Percentiles rank a stretch among this genome's conserved stretches.
Conservation (phyloP, 1,140 invertebrate genomes). For the Atopsyche davidsoni region DNA sequence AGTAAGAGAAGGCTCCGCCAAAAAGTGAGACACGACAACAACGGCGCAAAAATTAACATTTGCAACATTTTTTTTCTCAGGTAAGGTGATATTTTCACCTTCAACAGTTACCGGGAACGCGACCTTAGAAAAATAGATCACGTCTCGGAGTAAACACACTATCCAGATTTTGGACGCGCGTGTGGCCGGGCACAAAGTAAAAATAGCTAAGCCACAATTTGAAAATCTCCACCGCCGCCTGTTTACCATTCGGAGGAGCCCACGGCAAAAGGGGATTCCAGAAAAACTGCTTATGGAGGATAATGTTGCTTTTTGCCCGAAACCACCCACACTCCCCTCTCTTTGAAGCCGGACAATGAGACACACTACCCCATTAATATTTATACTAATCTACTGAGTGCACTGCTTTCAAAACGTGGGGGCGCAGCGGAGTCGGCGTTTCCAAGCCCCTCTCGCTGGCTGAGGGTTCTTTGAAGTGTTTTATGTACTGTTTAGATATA, state of each 20-base stretch:
- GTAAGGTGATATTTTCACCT: neutral
- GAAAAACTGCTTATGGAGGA: neutral
- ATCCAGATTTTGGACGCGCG: neutral
- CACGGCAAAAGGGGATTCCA: neutral
- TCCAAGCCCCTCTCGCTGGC: neutral
- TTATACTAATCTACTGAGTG: slow-evolving; percentile 10
- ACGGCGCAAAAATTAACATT: too few relatives aligned
- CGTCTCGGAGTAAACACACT: neutral
- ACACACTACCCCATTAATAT: slow-evolving; percentile 9
- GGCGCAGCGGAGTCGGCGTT: neutral
- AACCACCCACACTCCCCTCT: neutral
- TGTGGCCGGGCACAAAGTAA: neutral
- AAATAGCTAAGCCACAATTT: neutral
- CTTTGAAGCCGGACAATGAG: slow-evolving; percentile 5
- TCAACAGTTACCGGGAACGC: too few relatives aligned
- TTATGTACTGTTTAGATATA: neutral
- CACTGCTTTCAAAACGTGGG: neutral
- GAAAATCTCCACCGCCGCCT: neutral
- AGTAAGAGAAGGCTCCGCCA: too few relatives aligned
- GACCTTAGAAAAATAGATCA: too few relatives aligned
- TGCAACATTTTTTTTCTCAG: neutral
- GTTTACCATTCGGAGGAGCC: neutral
- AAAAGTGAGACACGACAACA: too few relatives aligned
- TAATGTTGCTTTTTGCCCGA: slow-evolving; percentile 6
- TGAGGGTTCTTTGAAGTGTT: neutral